A percentile compares a stretch with the other conserved stretches of the same genome.
phyloP scores from a whole-genome alignment of 1,140 invertebrate species.

The Atta texana region DNA sequence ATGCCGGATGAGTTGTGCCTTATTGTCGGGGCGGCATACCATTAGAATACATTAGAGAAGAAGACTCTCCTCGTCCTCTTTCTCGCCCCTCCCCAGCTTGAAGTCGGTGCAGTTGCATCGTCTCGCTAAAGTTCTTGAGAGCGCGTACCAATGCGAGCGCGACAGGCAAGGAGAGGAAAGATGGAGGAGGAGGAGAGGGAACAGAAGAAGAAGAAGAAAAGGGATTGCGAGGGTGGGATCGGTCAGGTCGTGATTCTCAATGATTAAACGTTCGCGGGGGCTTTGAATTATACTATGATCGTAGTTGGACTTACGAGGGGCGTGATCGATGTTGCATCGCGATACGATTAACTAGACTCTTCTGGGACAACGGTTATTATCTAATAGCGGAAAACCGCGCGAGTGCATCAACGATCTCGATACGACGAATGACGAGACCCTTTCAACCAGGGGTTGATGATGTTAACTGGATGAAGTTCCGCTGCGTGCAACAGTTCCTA shows the following conservation, averaged over 20 bases:
- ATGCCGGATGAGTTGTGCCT: conserved; percentile 81
- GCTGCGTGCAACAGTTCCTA: conserved; percentile 10
- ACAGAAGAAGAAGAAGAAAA: neutral
- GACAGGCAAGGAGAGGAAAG: too few species aligned
- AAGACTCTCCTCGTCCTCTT: conserved; percentile 36
- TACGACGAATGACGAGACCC: conserved; percentile 42
- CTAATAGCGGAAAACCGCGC: conserved; percentile 63
- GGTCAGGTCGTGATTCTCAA: conserved; percentile 74
- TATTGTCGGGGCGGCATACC: conserved; percentile 83
- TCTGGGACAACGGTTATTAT: conserved; percentile 75
- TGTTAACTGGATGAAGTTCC: neutral
- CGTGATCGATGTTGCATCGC: conserved; percentile 76
- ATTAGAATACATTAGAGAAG: conserved; percentile 83
- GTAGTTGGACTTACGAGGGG: conserved; percentile 74
- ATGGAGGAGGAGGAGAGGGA: too few species aligned
- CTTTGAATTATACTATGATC: conserved; percentile 78
- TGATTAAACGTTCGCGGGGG: conserved; percentile 80
- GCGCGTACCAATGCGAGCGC: conserved; percentile 49
- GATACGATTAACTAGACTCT: conserved; percentile 78
- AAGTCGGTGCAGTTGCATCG: conserved; percentile 29
- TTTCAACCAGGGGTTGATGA: neutral
- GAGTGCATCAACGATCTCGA: conserved; percentile 1
- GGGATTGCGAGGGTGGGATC: conserved; percentile 65
- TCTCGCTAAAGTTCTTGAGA: conserved; percentile 57
- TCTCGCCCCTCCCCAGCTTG: neutral